Evolutionary conservation across 2,888 invertebrate species (phyloP), one percentile per base, ranked within the genome.

Genomic region (Standfussiana lucernea): DNA sequence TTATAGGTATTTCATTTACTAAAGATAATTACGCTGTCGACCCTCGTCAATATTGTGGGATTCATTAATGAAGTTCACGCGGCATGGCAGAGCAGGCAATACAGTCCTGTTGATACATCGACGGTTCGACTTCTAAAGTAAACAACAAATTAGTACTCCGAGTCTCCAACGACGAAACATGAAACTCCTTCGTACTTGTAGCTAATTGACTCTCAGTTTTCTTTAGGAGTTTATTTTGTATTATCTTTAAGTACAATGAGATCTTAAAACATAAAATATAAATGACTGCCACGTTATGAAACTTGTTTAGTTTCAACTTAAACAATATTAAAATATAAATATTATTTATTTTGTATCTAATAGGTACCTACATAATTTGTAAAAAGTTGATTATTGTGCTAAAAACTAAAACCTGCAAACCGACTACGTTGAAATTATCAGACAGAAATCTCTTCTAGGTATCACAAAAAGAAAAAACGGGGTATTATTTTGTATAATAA

Each of bases 41-140:
- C 78, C 62, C 70, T 82, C 70, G 50, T 74, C 78, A 71, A 71
- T 74, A 71, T 37, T 64, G 45, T 37, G 15, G 28, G n/a, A 64
- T 42, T 61, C 56, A 70, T 68, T 67, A 45, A 77, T 71, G 40
- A 64, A 64, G 47, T 67, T 73, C 21, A 47, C 32, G 21, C 66
- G 70, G 40, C 35, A 37, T 61, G 70, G 40, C 35, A 37, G 53
- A 56, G 11, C 40, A 53, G 11, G 40, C 37, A 59, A 37, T 78
- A 61, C 24, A 65, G 65, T 78, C 32, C 45, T 69, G 42, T 53
- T 83, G 59, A 83, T 69, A 69, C 35, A 80, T 80, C 70, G 79
- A 61, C 32, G 37, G 42, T 45, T 70, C 40, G 59, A 72, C 65
- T 24, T 45, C 53, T 28, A 45, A 72, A 82, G 61, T 62, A 56